phyloP scores from a whole-genome alignment of 2,113 vertebrate genomes.

The Stigmatopora nigra region DNA sequence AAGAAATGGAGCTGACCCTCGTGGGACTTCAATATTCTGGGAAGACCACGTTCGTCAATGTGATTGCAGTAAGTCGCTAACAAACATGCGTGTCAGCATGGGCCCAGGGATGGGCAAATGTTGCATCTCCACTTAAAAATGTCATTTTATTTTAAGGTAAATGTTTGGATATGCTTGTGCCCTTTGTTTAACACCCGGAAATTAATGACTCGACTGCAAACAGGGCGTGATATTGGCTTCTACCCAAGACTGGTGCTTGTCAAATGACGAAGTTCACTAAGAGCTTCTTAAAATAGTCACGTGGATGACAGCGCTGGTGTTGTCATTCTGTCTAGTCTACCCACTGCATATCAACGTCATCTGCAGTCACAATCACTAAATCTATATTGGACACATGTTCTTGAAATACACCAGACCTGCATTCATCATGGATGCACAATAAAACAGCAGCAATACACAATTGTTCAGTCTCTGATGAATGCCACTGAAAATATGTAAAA shows the following conservation, averaged over 20 bases:
- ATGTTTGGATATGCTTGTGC: not conserved
- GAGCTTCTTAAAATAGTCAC: constrained; percentile 38
- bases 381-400: not conserved
- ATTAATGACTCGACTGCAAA: not conserved
- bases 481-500: not conserved
- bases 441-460: not conserved
- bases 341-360: constrained; percentile 25
- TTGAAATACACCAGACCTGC: not conserved
- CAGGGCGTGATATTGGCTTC: not conserved
- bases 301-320: constrained; percentile 47
- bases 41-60: constrained; percentile 85
- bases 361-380: constrained; percentile 8
- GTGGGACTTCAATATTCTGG: constrained; percentile 85
- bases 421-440: not conserved
- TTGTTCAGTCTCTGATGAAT: not conserved
- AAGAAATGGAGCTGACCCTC: constrained; percentile 85
- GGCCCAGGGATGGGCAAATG: constrained; percentile 35
- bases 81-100: constrained; percentile 24
- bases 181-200: not conserved
- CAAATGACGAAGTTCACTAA: constrained; percentile 31
- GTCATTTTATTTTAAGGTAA: not conserved
- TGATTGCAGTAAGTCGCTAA: constrained; percentile 70
- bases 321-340: not conserved
- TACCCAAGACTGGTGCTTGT: constrained; percentile 7
- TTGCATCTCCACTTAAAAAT: not conserved